Evolutionary conservation across 2,888 invertebrate genomes (phyloP).

Genomic region (Dryadula phaetusa): DNA sequence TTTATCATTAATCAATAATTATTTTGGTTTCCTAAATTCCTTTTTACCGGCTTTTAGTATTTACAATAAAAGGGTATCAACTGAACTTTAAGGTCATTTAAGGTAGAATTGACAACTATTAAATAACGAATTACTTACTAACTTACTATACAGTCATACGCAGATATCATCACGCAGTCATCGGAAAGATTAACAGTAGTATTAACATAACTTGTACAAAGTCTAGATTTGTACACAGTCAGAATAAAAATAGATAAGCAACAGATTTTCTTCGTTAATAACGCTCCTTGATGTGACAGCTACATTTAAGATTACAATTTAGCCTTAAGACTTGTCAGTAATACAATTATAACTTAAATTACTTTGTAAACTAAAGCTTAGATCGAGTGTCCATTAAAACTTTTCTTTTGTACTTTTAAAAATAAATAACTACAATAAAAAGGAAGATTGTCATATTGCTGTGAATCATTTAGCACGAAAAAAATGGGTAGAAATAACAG

Average conservation of each 20-base stretch:
- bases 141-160: too few relatives aligned
- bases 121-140: too few relatives aligned
- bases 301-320: not conserved
- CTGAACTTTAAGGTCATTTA: not conserved
- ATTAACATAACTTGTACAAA: too few relatives aligned
- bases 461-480: too few relatives aligned
- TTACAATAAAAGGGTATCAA: not conserved
- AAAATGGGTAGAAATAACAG: too few relatives aligned
- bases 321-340: conserved; percentile 12
- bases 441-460: too few relatives aligned
- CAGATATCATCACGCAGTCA: too few relatives aligned
- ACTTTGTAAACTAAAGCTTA: conserved; percentile 10
- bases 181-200: too few relatives aligned
- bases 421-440: not conserved
- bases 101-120: not conserved
- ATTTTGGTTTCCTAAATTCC: not conserved
- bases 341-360: conserved; percentile 16
- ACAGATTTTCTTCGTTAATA: not conserved
- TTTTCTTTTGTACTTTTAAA: not conserved
- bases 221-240: too few relatives aligned
- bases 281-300: not conserved
- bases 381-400: not conserved
- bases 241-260: not conserved
- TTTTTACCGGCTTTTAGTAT: not conserved
- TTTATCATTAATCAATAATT: not conserved